A percentile compares a stretch with the other conserved stretches of the same genome.
Evolutionary conservation across 53 echinoderm and acorn worm species (phyloP).

Genomic region (Luidia sarsii): DNA sequence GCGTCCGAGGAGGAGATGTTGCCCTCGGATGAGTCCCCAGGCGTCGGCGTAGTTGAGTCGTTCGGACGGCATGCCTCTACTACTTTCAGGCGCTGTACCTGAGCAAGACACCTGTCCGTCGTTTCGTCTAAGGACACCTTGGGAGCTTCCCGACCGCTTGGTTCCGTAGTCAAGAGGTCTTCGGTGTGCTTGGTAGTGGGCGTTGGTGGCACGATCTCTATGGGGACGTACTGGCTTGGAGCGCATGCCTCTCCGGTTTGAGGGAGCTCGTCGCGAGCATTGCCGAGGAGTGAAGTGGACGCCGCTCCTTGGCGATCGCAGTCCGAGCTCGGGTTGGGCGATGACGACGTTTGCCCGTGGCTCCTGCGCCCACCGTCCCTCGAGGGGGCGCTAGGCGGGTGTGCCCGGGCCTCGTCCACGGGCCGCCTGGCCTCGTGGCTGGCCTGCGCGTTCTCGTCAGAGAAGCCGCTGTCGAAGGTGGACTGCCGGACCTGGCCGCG

Average conservation of each 20-base stretch:
- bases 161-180: background rate
- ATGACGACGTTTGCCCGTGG: no score
- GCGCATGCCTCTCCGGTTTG: no score
- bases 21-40: slow-evolving; percentile 37
- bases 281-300: no score
- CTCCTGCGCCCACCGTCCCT: no score
- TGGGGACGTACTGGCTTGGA: background rate
- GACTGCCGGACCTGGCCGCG: slow-evolving; percentile 59
- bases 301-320: no score
- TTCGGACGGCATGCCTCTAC: background rate
- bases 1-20: slow-evolving; percentile 40
- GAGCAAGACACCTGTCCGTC: no score
- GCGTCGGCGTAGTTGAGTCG: slow-evolving; percentile 54
- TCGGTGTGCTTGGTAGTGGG: background rate
- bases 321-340: no score
- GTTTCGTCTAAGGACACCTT: no score
- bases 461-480: slow-evolving; percentile 95
- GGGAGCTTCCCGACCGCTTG: background rate
- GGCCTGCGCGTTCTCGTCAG: slow-evolving; percentile 80
- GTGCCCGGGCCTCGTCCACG: slow-evolving; percentile 1
- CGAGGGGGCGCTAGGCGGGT: no score
- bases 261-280: no score
- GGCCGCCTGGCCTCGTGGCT: slow-evolving; percentile 9
- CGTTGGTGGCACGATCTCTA: background rate
- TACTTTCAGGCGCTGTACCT: no score